A percentile compares a stretch with the other conserved stretches of the same genome.
Evolutionary conservation across 2,797 vertebrate genomes (phyloP).

Genomic region (Epinephelus coioides): DNA sequence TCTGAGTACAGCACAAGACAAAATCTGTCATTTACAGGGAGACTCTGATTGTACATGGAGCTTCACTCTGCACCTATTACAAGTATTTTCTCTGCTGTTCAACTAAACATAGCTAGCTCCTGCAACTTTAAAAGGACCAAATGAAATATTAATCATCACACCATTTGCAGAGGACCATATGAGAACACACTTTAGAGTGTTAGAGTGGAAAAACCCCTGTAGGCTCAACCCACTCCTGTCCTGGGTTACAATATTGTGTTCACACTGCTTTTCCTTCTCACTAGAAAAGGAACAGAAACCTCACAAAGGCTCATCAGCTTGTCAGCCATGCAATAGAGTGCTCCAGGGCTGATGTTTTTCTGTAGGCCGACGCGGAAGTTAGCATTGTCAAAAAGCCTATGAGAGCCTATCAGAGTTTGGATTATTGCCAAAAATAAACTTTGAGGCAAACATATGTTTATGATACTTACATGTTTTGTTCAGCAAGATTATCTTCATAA

Average conservation of each 20-base stretch:
- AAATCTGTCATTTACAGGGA: constrained; percentile 33
- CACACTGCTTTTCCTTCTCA: constrained; percentile 53
- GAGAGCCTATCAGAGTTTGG: too few relatives aligned
- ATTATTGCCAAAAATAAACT: too few relatives aligned
- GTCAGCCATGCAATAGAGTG: not conserved
- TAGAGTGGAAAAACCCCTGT: constrained; percentile 71
- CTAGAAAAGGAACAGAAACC: constrained; percentile 49
- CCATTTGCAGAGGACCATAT: constrained; percentile 78
- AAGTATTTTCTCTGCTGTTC: constrained; percentile 44
- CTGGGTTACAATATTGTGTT: constrained; percentile 60
- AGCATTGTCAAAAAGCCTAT: too few relatives aligned
- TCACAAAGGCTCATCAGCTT: constrained; percentile 16
- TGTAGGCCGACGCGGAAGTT: too few relatives aligned
- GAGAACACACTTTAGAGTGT: constrained; percentile 77
- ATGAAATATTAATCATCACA: constrained; percentile 85
- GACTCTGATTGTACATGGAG: constrained; percentile 20
- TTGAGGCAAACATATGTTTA: too few relatives aligned
- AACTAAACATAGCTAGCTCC: constrained; percentile 67
- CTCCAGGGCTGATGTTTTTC: too few relatives aligned
- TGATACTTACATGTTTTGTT: too few relatives aligned
- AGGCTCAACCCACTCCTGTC: constrained; percentile 67
- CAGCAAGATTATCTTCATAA: too few relatives aligned
- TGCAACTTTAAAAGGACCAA: constrained; percentile 72
- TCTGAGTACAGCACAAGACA: constrained; percentile 5
- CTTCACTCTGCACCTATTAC: constrained; percentile 69